Evolutionary conservation across 2,888 invertebrate genomes (phyloP), one percentile per base, ranked within the genome.

Genomic region (Ditula angustiorana): DNA sequence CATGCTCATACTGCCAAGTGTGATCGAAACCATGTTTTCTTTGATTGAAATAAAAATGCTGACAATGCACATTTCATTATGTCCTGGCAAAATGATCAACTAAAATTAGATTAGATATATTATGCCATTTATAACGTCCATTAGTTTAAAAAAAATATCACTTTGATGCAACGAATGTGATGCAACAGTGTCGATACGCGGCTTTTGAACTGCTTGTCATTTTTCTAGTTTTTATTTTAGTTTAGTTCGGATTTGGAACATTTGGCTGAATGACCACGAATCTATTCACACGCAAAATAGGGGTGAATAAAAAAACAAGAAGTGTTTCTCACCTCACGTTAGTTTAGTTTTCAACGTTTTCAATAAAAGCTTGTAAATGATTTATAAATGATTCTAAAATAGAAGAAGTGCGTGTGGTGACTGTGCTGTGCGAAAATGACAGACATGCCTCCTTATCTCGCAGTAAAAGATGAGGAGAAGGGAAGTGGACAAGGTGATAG

Each of bases 391-490:
- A 88, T 85, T 62, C 28, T 30, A 30, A 62, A 56, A 56, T 62
- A 61, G 53, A 37, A 60, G 19, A 52, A 56, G 62, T 62, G 57
- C n/a, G 35, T 41, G 49, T 56, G 28, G 62, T 49, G 47, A 28
- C 55, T 56, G 85, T 84, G 83, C 79, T 77, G 79, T 79, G 81
- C 83, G 72, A 92, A 90, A 87, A 93, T 93, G 93, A 89, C 90
- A 87, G 91, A 92, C 75, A 93, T 92, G 92, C 89, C 91, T 87
- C 93, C 92, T 83, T 89, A 90, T 87, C 89, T 90, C 78, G 83
- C 83, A 72, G 80, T 80, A 67, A 91, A 90, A 81, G 88, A 90
- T 85, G 91, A 91, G 72, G 91, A 91, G 71, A 87, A 86, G 80
- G 85, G 82, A 70, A 85, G 83, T 84, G 88, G 78, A 74, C 83